These are phyloP conservation scores for Camponotus pennsylvanicus DNA, from an alignment of 1,140 invertebrate species.

Conservation along the genomic window DNA sequence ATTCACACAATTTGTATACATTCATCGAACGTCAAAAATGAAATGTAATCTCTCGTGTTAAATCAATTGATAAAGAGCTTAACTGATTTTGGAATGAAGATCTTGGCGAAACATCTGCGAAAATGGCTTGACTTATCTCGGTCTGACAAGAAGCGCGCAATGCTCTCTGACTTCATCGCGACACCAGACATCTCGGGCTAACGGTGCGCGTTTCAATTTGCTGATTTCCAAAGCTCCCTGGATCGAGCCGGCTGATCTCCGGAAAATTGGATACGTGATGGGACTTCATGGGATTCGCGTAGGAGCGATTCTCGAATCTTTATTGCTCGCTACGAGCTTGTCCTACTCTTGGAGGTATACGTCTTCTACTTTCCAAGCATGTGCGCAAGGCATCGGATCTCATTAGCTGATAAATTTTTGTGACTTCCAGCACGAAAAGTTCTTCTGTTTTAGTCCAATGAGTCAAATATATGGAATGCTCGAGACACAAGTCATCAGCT, in stretches of 20 bases:
- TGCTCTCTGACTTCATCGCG: slow-evolving; percentile 40
- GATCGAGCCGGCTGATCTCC: slow-evolving; percentile 82
- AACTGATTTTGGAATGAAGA: not conserved
- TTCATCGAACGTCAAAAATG: not conserved
- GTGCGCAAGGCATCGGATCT: slow-evolving; percentile 5
- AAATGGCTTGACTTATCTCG: slow-evolving; percentile 18
- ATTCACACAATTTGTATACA: not conserved
- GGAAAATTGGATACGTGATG: slow-evolving; percentile 85
- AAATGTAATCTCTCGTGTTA: not conserved
- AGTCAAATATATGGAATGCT: not conserved
- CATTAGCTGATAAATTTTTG: slow-evolving; percentile 55
- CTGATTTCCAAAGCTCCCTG: slow-evolving; percentile 79
- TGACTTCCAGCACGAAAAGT: slow-evolving; percentile 5
- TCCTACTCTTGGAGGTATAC: slow-evolving; percentile 29
- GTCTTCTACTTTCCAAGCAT: slow-evolving; percentile 30
- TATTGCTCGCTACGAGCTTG: slow-evolving; percentile 64
- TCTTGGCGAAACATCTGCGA: not conserved
- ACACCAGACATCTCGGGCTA: slow-evolving; percentile 39
- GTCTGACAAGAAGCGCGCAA: not conserved
- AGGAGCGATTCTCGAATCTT: slow-evolving; percentile 73
- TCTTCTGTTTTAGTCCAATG: not conserved
- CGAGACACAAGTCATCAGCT: not conserved
- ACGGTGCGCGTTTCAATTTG: slow-evolving; percentile 77
- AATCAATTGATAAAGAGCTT: not conserved
- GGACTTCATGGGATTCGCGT: slow-evolving; percentile 78